Conservation (phyloP, 2,888 invertebrate genomes). For the Scaptomyza cyrtandrae region DNA sequence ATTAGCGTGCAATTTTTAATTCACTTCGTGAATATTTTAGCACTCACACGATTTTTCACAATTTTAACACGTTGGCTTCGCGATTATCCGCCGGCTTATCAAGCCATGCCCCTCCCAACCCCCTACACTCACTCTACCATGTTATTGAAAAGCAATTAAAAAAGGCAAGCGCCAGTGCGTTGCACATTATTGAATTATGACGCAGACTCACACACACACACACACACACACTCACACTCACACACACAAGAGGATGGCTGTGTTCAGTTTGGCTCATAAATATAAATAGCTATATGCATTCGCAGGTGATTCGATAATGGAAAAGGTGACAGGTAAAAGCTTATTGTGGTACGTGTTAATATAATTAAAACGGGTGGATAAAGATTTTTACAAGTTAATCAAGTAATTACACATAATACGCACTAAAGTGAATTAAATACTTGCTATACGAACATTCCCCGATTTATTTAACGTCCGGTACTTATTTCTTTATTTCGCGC, state of each 20-base stretch:
- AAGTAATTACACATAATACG: constrained; percentile 2
- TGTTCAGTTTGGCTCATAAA: constrained; percentile 59
- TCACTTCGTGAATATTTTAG: constrained; percentile 71
- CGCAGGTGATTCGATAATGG: constrained; percentile 22
- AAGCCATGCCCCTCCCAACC: constrained; percentile 23
- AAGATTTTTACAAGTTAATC: constrained; percentile 18
- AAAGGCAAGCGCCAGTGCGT: constrained; percentile 67
- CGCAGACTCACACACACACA: constrained; percentile 27
- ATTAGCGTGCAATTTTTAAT: constrained; percentile 68
- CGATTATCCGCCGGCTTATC: constrained; percentile 71
- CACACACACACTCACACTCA: neutral
- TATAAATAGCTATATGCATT: constrained; percentile 69
- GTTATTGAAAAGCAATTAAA: constrained; percentile 84
- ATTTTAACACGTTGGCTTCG: constrained; percentile 63
- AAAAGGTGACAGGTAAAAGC: neutral
- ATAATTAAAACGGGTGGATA: constrained; percentile 16
- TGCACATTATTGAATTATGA: constrained; percentile 75
- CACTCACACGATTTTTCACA: constrained; percentile 50
- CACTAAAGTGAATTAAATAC: neutral
- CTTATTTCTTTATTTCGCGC: no score
- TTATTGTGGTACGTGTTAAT: constrained; percentile 32
- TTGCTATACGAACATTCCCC: no score
- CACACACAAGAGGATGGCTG: neutral
- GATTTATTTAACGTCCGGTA: no score
- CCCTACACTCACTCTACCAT: constrained; percentile 2